Base-by-base conservation (phyloP, 1,140 invertebrate genomes). In the Coptotermes formosanus region DNA sequence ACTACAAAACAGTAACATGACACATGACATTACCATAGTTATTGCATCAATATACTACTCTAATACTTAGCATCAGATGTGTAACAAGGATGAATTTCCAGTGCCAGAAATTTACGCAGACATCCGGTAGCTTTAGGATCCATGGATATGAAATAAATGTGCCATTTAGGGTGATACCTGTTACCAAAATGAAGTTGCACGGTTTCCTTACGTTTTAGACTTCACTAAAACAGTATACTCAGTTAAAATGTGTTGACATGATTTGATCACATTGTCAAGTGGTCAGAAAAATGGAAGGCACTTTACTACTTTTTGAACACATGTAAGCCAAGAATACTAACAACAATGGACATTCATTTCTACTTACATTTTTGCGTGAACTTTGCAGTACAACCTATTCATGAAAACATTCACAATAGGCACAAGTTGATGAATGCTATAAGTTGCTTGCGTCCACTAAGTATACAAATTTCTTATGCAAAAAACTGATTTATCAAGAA, bases 271-370 rank as follows among this genome's bases (percentile, higher is more conserved):
- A 86, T 86, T 75, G 45, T 82, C 69, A 86, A 81, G 86, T 88
- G 87, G 87, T 88, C 87, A 88, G 86, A 88, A 88, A 85, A 87
- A 45, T 86, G 86, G 87, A 88, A 88, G 87, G 87, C 87, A 88
- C 87, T 88, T 88, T 81, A 84, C 86, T 88, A 86, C 84, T 86
- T 88, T 88, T 88, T 88, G 87, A 88, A 88, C 87, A 88, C 87
- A 88, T 88, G 43, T 86, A 87, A 85, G 86, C 86, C 86, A 88
- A 87, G 86, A 88, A 83, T 87, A 84, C 84, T 86, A 86, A 87
- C 86, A 87, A 85, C 86, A 88, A 84, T 87, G 86, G 87, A 87
- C 87, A 88, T 82, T 82, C 85, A 86, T 87, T 86, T 43, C 85
- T 87, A 82, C 83, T 69, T 86, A 84, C 82, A 87, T 83, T 85